Evolutionary conservation across 35 echinoderm and acorn worm species (phyloP).

Genomic region (Ophioderma brevispina): DNA sequence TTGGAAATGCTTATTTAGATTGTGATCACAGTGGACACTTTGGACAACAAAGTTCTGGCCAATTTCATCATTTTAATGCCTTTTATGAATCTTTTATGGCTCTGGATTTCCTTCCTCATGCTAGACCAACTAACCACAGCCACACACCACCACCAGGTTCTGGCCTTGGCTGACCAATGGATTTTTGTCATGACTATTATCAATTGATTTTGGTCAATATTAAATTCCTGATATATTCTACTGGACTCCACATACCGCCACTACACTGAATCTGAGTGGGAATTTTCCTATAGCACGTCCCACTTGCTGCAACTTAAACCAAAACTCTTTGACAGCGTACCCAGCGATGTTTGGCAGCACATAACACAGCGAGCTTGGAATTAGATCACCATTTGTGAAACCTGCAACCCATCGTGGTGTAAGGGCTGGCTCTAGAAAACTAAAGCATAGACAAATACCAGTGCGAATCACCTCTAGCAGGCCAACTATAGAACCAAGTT

Average conservation of each 20-base stretch:
- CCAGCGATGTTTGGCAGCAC: not conserved
- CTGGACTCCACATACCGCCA: not conserved
- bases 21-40: too few relatives aligned
- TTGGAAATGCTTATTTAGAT: too few relatives aligned
- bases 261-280: not conserved
- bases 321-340: not conserved
- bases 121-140: too few relatives aligned
- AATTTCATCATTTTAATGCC: too few relatives aligned
- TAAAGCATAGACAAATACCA: not conserved
- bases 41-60: too few relatives aligned
- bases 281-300: not conserved
- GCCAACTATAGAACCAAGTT: not conserved
- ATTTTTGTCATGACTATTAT: too few relatives aligned
- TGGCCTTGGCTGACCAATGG: too few relatives aligned
- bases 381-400: not conserved
- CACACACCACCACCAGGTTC: too few relatives aligned
- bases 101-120: too few relatives aligned
- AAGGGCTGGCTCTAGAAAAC: constrained; percentile 6
- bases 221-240: too few relatives aligned
- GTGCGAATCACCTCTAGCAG: not conserved
- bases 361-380: not conserved
- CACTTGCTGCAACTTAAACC: not conserved
- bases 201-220: too few relatives aligned
- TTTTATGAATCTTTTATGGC: too few relatives aligned
- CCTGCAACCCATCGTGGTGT: not conserved